phyloP scores from a whole-genome alignment of 1,140 invertebrate genomes.

The Venturia canescens region DNA sequence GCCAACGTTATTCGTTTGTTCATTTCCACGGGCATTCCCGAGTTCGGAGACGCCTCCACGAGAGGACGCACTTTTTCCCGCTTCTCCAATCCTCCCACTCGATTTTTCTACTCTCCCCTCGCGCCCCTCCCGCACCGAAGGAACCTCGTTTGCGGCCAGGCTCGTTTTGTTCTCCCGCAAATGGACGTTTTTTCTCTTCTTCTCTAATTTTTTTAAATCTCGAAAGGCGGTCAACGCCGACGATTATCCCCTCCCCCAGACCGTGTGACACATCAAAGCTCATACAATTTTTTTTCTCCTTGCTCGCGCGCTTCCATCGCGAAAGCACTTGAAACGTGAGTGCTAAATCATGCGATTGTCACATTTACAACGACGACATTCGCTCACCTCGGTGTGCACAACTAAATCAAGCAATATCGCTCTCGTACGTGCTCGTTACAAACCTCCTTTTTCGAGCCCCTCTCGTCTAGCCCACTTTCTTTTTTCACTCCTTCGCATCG shows the following conservation, averaged over 20 bases:
- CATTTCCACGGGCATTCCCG: neutral
- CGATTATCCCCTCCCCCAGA: neutral
- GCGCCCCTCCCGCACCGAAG: neutral
- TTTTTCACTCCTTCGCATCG: neutral
- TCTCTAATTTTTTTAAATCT: constrained; percentile 10
- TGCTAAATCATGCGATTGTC: constrained; percentile 39
- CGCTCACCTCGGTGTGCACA: neutral
- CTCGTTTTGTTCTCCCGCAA: constrained; percentile 7
- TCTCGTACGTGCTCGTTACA: neutral
- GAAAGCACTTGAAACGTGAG: constrained; percentile 1
- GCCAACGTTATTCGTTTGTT: constrained; percentile 47
- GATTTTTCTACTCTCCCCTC: neutral
- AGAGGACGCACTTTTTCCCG: constrained; percentile 8
- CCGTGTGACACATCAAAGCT: constrained; percentile 18
- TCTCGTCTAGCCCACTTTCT: neutral
- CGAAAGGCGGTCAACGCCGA: constrained; percentile 26
- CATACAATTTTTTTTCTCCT: constrained; percentile 1
- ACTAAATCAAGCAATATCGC: constrained; percentile 2
- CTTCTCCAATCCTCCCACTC: neutral
- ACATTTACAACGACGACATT: constrained; percentile 25
- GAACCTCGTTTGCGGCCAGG: constrained; percentile 54
- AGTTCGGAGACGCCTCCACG: neutral
- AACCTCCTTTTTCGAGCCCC: neutral
- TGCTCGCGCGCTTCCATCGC: neutral
- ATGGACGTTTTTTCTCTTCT: constrained; percentile 9